These are phyloP conservation scores for Synergus laeviventris DNA, from an alignment of 2,888 invertebrate species.

Conservation along the genomic window DNA sequence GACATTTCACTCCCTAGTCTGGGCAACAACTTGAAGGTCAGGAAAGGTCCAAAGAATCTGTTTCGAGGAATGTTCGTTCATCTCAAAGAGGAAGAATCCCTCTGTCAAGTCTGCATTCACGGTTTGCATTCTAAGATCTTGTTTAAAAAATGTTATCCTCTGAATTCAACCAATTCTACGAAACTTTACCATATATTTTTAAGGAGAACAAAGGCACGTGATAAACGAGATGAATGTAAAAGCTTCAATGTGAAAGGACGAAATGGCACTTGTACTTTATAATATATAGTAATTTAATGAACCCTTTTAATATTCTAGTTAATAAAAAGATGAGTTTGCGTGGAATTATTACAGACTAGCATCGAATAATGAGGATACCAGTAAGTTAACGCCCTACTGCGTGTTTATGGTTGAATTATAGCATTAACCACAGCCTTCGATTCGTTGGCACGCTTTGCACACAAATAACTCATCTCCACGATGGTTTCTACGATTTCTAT, in stretches of 20 bases:
- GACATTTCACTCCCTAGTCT: slow-evolving; percentile 14
- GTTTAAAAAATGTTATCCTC: neutral
- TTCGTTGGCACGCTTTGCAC: neutral
- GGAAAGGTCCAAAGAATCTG: slow-evolving; percentile 2
- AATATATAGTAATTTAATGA: too few relatives aligned
- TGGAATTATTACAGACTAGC: neutral
- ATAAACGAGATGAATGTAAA: too few relatives aligned
- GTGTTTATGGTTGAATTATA: slow-evolving; percentile 1
- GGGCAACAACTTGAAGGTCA: slow-evolving; percentile 9
- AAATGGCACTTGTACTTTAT: too few relatives aligned
- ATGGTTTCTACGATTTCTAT: neutral
- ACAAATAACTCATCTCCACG: neutral
- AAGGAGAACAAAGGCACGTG: neutral
- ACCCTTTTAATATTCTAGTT: neutral
- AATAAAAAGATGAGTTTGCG: neutral
- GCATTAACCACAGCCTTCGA: slow-evolving; percentile 1
- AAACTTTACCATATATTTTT: neutral
- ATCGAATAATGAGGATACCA: slow-evolving; percentile 1
- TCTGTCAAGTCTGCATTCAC: slow-evolving; percentile 1
- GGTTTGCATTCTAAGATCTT: slow-evolving; percentile 6
- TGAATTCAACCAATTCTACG: neutral
- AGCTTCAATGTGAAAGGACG: too few relatives aligned
- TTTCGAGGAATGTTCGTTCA: neutral
- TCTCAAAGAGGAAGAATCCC: slow-evolving; percentile 2
- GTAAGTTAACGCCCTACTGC: slow-evolving; percentile 3